Evolutionary conservation across 2,797 vertebrate genomes (phyloP), one percentile per base, ranked within the genome.

Genomic region (Scarus forsteni): DNA sequence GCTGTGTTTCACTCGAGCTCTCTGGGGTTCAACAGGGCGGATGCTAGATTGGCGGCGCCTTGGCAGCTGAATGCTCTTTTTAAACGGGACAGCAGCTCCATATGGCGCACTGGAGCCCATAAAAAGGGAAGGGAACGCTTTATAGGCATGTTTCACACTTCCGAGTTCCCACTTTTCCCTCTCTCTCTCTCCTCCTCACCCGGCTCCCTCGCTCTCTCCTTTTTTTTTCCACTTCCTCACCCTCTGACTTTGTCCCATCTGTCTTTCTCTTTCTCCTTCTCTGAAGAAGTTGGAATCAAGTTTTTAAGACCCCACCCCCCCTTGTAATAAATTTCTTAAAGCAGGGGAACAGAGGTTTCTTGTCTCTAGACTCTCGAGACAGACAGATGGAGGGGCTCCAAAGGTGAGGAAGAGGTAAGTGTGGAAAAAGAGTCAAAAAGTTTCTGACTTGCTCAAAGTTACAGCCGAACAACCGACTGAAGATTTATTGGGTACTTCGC

Each of bases 81-180:
- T 54, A n/a, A 89, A 93, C 87, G 81, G 86, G 88, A 92, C 87
- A 87, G 82, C 86, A 74, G 88, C 92, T 91, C 91, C 93, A 94
- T 92, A 92, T 94, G 93, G 90, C 60, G 54, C 69, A 56, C 79
- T 89, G 85, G 60, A 86, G 70, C 88, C 81, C 80, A 86, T 90
- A 93, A 93, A 93, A 85, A 79, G 73, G 77, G 70, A 87, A 87
- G 84, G 85, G 80, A 89, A 86, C 76, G 81, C 82, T 95, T 95
- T 93, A 95, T 86, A 89, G 92, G 86, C 87, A 90, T 93, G 93
- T 95, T 94, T 94, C 92, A 92, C 94, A 94, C 94, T 94, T 94
- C 93, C 85, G 79, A 92, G 75, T 89, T 88, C 74, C 91, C 77
- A 70, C 69, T 87, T 88, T 85, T 84, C 70, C 69, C 80, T 81